Percentiles rank a stretch among this genome's conserved stretches.
Conservation (phyloP, 2,113 vertebrate genomes). For the Gnathonemus echidnorhynchus region DNA sequence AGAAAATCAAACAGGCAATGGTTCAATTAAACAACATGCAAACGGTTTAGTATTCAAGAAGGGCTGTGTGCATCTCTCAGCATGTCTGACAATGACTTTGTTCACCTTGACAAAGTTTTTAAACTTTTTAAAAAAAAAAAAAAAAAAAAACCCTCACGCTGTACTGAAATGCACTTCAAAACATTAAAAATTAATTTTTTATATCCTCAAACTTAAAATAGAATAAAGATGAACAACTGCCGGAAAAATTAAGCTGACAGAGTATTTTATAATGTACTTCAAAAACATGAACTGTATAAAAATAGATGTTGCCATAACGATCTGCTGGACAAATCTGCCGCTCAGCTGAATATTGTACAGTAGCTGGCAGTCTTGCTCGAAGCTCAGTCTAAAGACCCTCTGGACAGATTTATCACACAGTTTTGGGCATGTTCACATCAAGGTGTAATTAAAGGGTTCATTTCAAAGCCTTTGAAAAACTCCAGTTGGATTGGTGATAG, state of each 20-base stretch:
- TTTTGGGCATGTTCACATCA: background rate
- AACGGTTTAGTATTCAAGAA: background rate
- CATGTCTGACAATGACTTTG: background rate
- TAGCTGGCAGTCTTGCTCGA: background rate
- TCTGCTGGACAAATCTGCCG: background rate
- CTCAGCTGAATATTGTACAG: background rate
- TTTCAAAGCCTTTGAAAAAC: background rate
- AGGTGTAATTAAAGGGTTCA: background rate
- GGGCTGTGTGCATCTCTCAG: background rate
- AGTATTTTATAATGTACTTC: background rate
- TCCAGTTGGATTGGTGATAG: background rate
- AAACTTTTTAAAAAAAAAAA: background rate
- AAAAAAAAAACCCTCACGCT: background rate
- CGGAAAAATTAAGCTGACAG: background rate
- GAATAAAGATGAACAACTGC: background rate
- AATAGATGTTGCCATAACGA: background rate
- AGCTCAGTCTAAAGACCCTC: background rate
- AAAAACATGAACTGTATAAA: background rate
- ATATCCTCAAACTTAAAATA: background rate
- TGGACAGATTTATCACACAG: background rate
- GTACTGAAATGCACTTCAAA: background rate
- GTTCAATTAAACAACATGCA: background rate
- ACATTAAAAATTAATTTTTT: background rate
- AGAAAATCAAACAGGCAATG: background rate
- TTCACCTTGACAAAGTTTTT: background rate